Base-by-base conservation (phyloP, 2,888 invertebrate species). In the Synergus laeviventris region DNA sequence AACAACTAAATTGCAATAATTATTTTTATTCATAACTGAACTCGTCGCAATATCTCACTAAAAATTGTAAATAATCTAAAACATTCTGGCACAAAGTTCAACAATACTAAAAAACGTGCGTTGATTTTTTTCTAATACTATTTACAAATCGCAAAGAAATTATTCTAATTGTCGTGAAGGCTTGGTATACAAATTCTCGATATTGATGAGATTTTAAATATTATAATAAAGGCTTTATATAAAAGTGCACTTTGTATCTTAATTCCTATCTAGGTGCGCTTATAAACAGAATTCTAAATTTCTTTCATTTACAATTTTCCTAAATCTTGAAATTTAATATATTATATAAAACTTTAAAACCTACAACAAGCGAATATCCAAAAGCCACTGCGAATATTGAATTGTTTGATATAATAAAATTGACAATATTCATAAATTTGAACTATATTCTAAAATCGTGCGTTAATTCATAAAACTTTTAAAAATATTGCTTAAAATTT, bases 211-310 rank as follows among this genome's bases (percentile, higher is more conserved):
- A 18, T 54, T 54, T 59, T 21, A 59, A 59, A 59, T 59, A 59
- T 59, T 59, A 59, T 54, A 2, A 18, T 18, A 59, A 59, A 66
- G 45, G 11, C 45, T 9, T 66, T 16, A 66, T 42, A 64, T 64
- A 66, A 66, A 66, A 66, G 66, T 66, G 66, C 66, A 66, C 45
- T 66, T 66, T 42, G 45, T 45, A 66, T 45, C 66, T 66, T 45
- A 66, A 66, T 45, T 66, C 21, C 45, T 62, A 9, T 62, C 62
- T 62, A 62, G 2, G 66, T 45, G 66, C 45, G 45, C 16, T 16
- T 66, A 66, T 45, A 49, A 66, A 66, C 45, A 64, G 64, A 42
- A 36, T 36, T 54, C 9, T 54, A 18, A 54, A 54, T n/a, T 66
- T 66, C 42, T 66, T 45, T 31, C 42, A 66, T 66, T 16, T 66